Evolutionary conservation across 23 tunicate genomes (phyloP), one percentile per base, ranked within the genome.

Genomic region (Trididemnum nubilum): DNA sequence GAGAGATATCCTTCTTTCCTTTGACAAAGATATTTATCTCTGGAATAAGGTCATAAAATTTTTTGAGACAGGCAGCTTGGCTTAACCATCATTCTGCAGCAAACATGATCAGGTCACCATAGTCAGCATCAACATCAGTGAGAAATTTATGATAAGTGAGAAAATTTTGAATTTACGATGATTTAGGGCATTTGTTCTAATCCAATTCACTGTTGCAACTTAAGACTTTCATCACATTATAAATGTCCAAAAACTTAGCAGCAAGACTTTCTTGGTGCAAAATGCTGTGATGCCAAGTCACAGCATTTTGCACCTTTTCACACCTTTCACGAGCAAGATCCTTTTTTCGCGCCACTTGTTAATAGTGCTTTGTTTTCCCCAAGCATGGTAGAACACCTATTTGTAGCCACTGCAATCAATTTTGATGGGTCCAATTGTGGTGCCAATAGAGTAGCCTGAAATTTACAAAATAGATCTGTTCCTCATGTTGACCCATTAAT

Each of bases 211-310:
- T 3, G 82, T 83, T 83, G 82, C 24, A 12, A 33, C n/a, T 76
- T 83, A 76, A 82, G 25, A 75, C 87, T 33, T 58, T 36, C 73
- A 33, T 83, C 81, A 83, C 87, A 83, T 83, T 83, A 74, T 73
- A 77, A 66, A 77, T 54, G 66, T 77, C 26, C 52, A 77, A 37
- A 34, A 84, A 77, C 84, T 85, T 77, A 78, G 83, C 89, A 85
- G 78, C 84, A 23, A 85, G 84, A 78, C 77, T 78, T 85, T 64
- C 83, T 85, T 78, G 83, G 30, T 85, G 83, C 37, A 85, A 78
- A 85, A 85, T 78, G 40, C 84, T 78, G 65, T 65, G 89, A 85
- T 85, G 89, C 83, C 77, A 77, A 63, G 67, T 85, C 89, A 79
- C 77, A 33, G 77, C 65, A 85, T 70, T 84, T 78, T 63, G 89